Conservation (phyloP, 2,888 invertebrate genomes). For the Ethmia dodecea region DNA sequence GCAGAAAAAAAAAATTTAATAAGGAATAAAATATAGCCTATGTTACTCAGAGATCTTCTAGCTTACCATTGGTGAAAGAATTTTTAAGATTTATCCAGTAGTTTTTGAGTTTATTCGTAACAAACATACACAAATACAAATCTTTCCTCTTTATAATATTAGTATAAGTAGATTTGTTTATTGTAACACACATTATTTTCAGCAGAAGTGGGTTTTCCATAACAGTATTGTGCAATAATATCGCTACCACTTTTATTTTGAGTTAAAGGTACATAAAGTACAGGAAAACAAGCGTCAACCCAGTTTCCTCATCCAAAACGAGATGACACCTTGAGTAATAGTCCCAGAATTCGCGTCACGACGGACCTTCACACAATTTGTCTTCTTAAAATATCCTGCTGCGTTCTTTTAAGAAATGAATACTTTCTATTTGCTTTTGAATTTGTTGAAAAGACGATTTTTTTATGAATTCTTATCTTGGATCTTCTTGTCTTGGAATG, state of each 20-base stretch:
- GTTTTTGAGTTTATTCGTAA: too few relatives aligned
- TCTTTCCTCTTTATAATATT: too few relatives aligned
- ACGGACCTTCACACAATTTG: slow-evolving; percentile 52
- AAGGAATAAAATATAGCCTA: too few relatives aligned
- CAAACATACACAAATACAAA: too few relatives aligned
- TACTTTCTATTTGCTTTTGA: slow-evolving; percentile 27
- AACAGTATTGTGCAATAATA: neutral
- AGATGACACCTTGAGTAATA: slow-evolving; percentile 69
- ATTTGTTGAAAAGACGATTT: slow-evolving; percentile 19
- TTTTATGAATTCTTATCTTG: slow-evolving; percentile 13
- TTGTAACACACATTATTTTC: too few relatives aligned
- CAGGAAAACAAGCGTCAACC: slow-evolving; percentile 43
- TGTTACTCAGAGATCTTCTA: too few relatives aligned
- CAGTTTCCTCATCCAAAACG: slow-evolving; percentile 38
- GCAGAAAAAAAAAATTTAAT: too few relatives aligned
- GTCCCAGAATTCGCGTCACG: slow-evolving; percentile 50
- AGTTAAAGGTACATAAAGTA: slow-evolving; percentile 13
- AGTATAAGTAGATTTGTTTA: neutral
- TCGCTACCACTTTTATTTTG: slow-evolving; percentile 15
- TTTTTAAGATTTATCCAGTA: too few relatives aligned
- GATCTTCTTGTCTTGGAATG: too few relatives aligned
- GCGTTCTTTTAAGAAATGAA: slow-evolving; percentile 37
- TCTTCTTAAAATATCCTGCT: slow-evolving; percentile 48
- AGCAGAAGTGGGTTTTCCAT: too few relatives aligned
- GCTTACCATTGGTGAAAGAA: too few relatives aligned